Base-by-base conservation (phyloP, 1,140 invertebrate species). In the Dryas iulia region DNA sequence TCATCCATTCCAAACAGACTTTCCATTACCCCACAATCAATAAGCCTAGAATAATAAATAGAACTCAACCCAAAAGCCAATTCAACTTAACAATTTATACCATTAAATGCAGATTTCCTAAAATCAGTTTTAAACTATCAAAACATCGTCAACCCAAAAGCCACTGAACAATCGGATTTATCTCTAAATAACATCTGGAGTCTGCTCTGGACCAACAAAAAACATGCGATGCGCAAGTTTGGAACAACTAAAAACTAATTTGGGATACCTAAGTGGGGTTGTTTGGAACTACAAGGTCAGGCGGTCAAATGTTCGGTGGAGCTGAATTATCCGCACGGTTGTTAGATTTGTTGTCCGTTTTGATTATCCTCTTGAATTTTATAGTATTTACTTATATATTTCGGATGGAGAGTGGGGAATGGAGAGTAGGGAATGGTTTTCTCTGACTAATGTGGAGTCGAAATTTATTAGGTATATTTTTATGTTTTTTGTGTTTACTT, bases 231-330 rank as follows among this genome's bases (percentile, higher is more conserved):
- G 14, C 11, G 4, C 30, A 33, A 56, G 53, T 57, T 39, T 39
- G 54, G n/a, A 58, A 31, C 18, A 23, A 66, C 65, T 52, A 60
- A 66, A 66, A 66, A 66, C 65, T 66, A 66, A 66, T 66, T 66
- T 66, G 65, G 65, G 31, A 47, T 39, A 18, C 57, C 39, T 66
- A 66, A 66, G 39, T 60, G 28, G 52, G 65, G 58, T 47, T 60
- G 65, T 66, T 66, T 12, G 11, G 31, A 66, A 66, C 65, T 60
- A 60, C 26, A 66, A 66, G 65, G 65, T 66, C 64, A 66, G 47
- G 24, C 57, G 64, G 64, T 59, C 65, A 66, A 8, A 18, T 35
- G 59, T n/a, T 56, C 2, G 39, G 59, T 53, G 21, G 14, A 8
- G 14, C 8, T 47, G 3, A 21, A 2, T 18, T 47, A 47, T 47